Evolutionary conservation across 35 echinoderm and acorn worm genomes (phyloP), one percentile per base, ranked within the genome.

Genomic region (Lytechinus variegatus): DNA sequence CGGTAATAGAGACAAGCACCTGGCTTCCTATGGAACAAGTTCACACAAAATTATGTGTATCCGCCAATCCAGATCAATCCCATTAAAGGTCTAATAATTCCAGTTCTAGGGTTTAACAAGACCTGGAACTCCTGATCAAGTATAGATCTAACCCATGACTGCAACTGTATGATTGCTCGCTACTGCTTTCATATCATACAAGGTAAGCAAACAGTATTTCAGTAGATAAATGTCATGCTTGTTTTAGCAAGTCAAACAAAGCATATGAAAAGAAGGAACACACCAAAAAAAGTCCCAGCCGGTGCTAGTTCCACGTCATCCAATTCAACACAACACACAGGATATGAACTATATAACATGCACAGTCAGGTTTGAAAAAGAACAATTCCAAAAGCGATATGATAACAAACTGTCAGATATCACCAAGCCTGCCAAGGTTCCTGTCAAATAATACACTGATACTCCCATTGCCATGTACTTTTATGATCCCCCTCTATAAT

Each of bases 311-410:
- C 66, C 66, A 79, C 66, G 66, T 79, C 66, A 79, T 8, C 66
- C 21, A 79, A 24, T 7, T 24, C n/a, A 19, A 79, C 66, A 24
- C n/a, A 79, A 79, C 66, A 79, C 9, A 9, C 66, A 79, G 66
- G 66, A 79, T 79, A 79, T 79, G 14, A 79, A 79, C 19, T 4
- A 79, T 79, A n/a, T 79, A 8, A 79, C 66, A 79, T 79, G 66
- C 21, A 79, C 66, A 79, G 66, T 79, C 66, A 79, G 66, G 66
- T 24, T 58, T 79, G 66, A 79, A 79, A 79, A 79, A 79, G 66
- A 79, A 79, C 66, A 79, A 79, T 79, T 79, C 66, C n/a, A 24
- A 16, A 10, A 6, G 16, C 16, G 16, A 79, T 79, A 79, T 79
- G 66, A 79, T 79, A 79, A 79, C 66, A 79, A 24, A 24, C 66